Base-by-base conservation (phyloP, 1,140 invertebrate species). In the Propsilocerus akamusi region DNA sequence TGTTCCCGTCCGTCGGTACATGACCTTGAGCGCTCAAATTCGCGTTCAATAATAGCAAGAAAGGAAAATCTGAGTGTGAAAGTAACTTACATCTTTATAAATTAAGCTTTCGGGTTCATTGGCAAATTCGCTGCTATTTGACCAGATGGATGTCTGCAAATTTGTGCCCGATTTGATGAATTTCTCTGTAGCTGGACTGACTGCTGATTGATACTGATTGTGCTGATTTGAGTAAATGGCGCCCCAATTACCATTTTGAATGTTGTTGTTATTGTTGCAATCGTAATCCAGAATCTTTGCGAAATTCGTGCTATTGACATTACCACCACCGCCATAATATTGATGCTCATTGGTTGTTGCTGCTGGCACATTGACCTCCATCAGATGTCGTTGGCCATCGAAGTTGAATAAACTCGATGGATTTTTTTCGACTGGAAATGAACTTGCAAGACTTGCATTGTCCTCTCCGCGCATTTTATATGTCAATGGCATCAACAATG, bases 401-500 rank as follows among this genome's bases (percentile, higher is more conserved):
- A 41, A 41, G 34, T 41, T 41, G 34, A 41, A 41, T 41, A 41
- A 41, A 41, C 34, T 41, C 14, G 22, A 20, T 20, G 34, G 22
- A 41, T 41, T 41, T 20, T 41, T 41, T 41, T 41, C 34, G 22
- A 14, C 22, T 41, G 34, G 17, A 41, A 41, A 41, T 17, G 34
- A 41, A 41, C 34, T 41, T 14, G 34, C 34, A 20, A 41, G 34
- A 41, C 34, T 41, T 20, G 17, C n/a, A 17, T 7, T 41, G n/a
- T 20, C 34, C 10, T 41, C 34, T 20, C 22, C 34, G 6, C 14
- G 7, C 6, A 12, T 5, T 41, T 41, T 41, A 5, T 41, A 20
- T 41, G 34, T 41, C 34, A 41, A 41, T 41, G 34, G 34, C 34
- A 20, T 41, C 14, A 41, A 17, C 34, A 41, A 41, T 41, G 34